Percentiles rank a stretch among this genome's conserved stretches.
Conservation (phyloP, 1,140 invertebrate genomes). For the Cydia splendana region DNA sequence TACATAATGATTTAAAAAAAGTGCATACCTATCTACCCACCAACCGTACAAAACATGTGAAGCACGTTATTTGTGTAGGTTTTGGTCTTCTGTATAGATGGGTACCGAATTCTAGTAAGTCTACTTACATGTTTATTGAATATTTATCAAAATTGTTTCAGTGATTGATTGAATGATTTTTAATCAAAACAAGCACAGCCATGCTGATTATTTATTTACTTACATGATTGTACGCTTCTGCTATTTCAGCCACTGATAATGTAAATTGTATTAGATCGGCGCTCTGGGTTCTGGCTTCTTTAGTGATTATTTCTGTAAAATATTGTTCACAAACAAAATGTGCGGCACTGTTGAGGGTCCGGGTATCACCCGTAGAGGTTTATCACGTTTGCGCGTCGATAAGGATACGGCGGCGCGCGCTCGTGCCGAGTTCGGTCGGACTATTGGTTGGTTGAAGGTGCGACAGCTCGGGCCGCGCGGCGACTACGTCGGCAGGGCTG, state of each 20-base stretch:
- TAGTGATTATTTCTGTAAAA: neutral
- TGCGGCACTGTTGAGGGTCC: conserved; percentile 36
- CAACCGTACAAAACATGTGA: neutral
- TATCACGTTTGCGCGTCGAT: conserved; percentile 51
- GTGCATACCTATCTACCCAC: neutral
- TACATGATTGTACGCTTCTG: conserved; percentile 17
- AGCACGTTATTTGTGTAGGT: no score
- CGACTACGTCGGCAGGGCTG: conserved; percentile 35
- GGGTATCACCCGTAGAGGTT: conserved; percentile 50
- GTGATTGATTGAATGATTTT: neutral
- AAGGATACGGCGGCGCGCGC: conserved; percentile 58
- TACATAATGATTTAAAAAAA: neutral
- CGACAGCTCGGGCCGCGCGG: conserved; percentile 53
- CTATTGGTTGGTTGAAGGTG: conserved; percentile 55
- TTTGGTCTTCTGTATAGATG: neutral
- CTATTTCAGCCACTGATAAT: conserved; percentile 33
- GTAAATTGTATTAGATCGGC: neutral
- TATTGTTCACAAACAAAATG: conserved; percentile 21
- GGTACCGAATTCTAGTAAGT: neutral
- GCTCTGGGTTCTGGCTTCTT: neutral
- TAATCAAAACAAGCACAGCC: neutral
- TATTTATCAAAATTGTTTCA: neutral
- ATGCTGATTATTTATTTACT: conserved; percentile 26
- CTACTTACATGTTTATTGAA: neutral
- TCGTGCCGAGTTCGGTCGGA: conserved; percentile 51